A percentile compares a stretch with the other conserved stretches of the same genome.
Conservation (phyloP, 37 sponge, comb jelly and placozoan species). For the Chondrosia reniformis region DNA sequence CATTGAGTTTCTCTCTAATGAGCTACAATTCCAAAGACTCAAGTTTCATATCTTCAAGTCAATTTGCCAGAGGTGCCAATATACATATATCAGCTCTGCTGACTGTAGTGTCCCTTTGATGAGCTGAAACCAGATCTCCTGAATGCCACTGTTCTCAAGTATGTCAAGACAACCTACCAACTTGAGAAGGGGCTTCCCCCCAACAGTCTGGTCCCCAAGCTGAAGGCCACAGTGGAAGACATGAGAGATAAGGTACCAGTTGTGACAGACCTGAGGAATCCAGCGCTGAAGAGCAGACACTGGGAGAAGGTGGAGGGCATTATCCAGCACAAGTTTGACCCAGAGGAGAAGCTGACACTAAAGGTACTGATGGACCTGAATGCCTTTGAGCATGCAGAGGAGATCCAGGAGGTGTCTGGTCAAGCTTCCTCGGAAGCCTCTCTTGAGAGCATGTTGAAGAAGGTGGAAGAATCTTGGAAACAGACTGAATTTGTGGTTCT, state of each 20-base stretch:
- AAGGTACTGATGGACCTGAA: slow-evolving; percentile 63
- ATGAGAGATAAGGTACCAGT: slow-evolving; percentile 95
- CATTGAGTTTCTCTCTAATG: too few species aligned
- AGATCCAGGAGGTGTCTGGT: slow-evolving; percentile 90
- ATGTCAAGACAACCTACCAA: slow-evolving; percentile 89
- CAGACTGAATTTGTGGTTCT: slow-evolving; percentile 84
- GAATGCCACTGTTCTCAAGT: slow-evolving; percentile 62
- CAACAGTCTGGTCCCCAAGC: slow-evolving; percentile 83
- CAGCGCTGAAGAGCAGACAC: slow-evolving; percentile 85
- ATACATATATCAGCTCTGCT: background rate
- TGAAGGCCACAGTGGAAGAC: slow-evolving; percentile 85
- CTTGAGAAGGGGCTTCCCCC: slow-evolving; percentile 97
- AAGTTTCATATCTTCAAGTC: too few species aligned
- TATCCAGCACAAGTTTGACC: slow-evolving; percentile 76
- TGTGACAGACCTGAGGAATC: slow-evolving; percentile 87
- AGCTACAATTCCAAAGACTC: too few species aligned
- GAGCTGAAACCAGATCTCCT: slow-evolving; percentile 85
- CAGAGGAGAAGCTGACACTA: slow-evolving; percentile 66
- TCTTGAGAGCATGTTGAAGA: slow-evolving; percentile 88
- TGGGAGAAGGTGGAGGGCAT: slow-evolving; percentile 89
- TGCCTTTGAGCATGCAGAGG: slow-evolving; percentile 83
- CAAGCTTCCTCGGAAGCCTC: slow-evolving; percentile 97
- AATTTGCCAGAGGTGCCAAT: too few species aligned
- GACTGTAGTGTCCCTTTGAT: slow-evolving; percentile 41
- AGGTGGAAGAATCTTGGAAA: slow-evolving; percentile 97